These are phyloP conservation scores for Reticulitermes lucifugus DNA, from an alignment of 2,888 invertebrate species.

Conservation along the genomic window DNA sequence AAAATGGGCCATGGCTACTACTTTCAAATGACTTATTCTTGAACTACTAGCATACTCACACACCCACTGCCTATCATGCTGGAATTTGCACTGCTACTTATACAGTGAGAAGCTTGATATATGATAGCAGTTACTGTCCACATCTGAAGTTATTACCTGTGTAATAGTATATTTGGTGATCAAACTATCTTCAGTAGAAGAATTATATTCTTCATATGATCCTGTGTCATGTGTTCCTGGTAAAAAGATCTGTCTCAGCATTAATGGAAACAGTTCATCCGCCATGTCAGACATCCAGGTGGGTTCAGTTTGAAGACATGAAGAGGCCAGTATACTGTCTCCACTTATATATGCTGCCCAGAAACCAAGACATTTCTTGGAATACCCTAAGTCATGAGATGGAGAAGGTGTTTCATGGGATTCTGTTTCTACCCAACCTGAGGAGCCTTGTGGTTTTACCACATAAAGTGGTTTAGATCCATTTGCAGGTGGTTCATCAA, in stretches of 20 bases:
- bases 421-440: slow-evolving; percentile 34
- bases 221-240: slow-evolving; percentile 81
- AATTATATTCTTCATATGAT: slow-evolving; percentile 63
- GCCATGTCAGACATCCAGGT: slow-evolving; percentile 70
- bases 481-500: slow-evolving; percentile 1
- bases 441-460: background rate
- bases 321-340: slow-evolving; percentile 56
- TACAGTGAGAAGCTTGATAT: background rate
- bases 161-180: slow-evolving; percentile 67
- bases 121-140: background rate
- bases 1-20: background rate
- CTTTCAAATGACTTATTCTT: background rate
- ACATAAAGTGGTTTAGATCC: background rate
- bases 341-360: slow-evolving; percentile 46
- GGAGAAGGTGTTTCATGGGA: background rate
- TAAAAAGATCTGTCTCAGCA: slow-evolving; percentile 70
- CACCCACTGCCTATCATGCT: no score
- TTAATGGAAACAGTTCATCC: slow-evolving; percentile 63
- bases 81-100: background rate
- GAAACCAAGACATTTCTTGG: slow-evolving; percentile 44
- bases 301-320: slow-evolving; percentile 67
- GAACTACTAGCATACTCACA: background rate
- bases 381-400: slow-evolving; percentile 11
- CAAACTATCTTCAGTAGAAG: slow-evolving; percentile 57
- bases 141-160: slow-evolving; percentile 59